Evolutionary conservation across 2,797 vertebrate genomes (phyloP).

Genomic region (Myotis findleyi): DNA sequence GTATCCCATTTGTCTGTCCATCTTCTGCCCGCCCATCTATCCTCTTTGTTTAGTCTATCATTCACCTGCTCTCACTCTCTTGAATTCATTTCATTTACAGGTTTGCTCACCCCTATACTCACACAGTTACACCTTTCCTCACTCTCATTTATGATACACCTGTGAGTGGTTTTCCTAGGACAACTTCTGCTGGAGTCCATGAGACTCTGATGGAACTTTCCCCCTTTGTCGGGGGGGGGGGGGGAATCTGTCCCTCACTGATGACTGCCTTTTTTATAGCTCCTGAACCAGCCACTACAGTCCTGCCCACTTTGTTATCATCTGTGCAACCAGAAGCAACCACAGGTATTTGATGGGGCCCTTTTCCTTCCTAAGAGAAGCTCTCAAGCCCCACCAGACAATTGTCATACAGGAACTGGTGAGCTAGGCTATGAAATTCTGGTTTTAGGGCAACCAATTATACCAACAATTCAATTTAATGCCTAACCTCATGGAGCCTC

Average conservation of each 20-base stretch:
- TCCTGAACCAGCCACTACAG: neutral
- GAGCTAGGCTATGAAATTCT: neutral
- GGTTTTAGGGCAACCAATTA: neutral
- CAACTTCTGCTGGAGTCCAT: neutral
- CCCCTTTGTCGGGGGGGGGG: neutral
- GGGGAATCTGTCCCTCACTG: neutral
- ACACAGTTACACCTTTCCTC: neutral
- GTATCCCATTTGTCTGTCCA: neutral
- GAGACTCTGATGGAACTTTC: neutral
- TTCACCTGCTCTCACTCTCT: neutral
- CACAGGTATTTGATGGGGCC: constrained; percentile 53
- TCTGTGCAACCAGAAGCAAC: constrained; percentile 39
- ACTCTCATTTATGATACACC: neutral
- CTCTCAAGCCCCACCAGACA: neutral
- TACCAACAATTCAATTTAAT: neutral
- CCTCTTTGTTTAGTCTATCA: neutral
- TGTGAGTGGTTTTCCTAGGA: neutral
- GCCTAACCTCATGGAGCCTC: neutral
- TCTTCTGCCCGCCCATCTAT: neutral
- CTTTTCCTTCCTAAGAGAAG: neutral
- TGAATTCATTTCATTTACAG: neutral
- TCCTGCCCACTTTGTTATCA: neutral
- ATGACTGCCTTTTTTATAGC: constrained; percentile 47
- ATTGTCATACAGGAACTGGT: no score
- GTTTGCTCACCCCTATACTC: neutral